These are phyloP conservation scores for Eospalax fontanierii DNA, from an alignment of 2,797 vertebrate species.

Conservation along the genomic window DNA sequence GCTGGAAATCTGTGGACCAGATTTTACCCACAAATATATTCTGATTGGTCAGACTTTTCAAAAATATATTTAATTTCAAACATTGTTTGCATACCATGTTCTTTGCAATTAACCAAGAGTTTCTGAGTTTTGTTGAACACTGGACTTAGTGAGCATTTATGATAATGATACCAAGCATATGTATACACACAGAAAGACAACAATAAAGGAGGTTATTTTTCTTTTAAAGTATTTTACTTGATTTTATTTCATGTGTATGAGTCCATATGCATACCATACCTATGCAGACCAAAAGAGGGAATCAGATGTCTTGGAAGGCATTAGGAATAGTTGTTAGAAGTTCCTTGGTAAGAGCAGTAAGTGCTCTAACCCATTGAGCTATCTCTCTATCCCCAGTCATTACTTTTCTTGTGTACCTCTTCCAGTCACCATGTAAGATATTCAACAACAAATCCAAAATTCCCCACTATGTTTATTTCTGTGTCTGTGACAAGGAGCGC, in stretches of 20 bases:
- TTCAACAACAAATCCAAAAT: background rate
- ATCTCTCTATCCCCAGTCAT: background rate
- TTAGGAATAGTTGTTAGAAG: no score
- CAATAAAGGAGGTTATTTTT: background rate
- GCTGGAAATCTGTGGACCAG: conserved; percentile 35
- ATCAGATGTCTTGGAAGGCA: no score
- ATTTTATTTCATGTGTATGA: no score
- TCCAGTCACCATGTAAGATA: background rate
- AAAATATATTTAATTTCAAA: conserved; percentile 60
- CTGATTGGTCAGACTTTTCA: conserved; percentile 43
- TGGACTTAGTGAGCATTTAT: background rate
- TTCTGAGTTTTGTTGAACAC: conserved; percentile 49
- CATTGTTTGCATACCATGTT: background rate
- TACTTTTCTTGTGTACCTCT: background rate
- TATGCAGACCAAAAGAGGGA: no score
- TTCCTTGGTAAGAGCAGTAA: no score
- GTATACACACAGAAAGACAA: background rate
- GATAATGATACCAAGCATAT: background rate
- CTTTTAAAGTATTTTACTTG: background rate
- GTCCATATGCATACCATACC: no score
- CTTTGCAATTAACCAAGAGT: background rate
- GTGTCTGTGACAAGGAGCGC: background rate
- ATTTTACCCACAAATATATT: conserved; percentile 57
- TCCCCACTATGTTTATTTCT: background rate
- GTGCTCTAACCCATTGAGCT: no score